phyloP scores from a whole-genome alignment of 2,888 invertebrate genomes.

The Drosophila differens region DNA sequence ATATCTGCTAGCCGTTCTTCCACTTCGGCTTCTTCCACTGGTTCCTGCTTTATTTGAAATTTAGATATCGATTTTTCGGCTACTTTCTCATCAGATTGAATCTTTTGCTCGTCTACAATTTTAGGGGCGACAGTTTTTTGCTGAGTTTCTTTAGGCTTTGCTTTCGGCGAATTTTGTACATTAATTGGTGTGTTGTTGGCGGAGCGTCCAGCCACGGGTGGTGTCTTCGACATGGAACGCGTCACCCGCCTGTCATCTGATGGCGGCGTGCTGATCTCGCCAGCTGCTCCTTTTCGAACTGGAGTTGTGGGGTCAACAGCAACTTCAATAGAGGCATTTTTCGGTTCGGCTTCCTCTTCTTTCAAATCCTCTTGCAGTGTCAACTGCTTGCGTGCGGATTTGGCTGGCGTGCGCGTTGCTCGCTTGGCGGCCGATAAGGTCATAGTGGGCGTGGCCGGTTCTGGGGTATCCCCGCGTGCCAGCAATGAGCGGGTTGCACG shows the following conservation, averaged over 20 bases:
- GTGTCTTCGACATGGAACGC: slow-evolving; percentile 70
- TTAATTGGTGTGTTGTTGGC: slow-evolving; percentile 19
- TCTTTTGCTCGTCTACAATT: neutral
- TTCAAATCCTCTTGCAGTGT: slow-evolving; percentile 55
- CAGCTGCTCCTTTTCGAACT: too few relatives aligned
- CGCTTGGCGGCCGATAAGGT: slow-evolving; percentile 45
- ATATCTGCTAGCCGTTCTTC: neutral
- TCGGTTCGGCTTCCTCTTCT: slow-evolving; percentile 2
- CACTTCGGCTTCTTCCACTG: neutral
- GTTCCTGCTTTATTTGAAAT: neutral
- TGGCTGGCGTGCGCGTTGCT: slow-evolving; percentile 37
- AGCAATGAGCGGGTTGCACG: slow-evolving; percentile 60
- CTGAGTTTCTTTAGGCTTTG: slow-evolving; percentile 3
- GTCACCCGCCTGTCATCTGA: slow-evolving; percentile 55
- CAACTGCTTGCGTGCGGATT: slow-evolving; percentile 49
- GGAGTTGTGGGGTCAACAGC: neutral
- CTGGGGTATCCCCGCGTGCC: slow-evolving; percentile 54
- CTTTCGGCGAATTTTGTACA: slow-evolving; percentile 5
- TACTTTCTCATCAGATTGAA: neutral
- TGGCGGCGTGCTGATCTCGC: neutral
- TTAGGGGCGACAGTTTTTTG: neutral
- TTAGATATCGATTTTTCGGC: neutral
- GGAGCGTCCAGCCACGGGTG: slow-evolving; percentile 29
- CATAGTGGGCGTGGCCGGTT: slow-evolving; percentile 38
- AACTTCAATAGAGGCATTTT: neutral